A percentile compares a stretch with the other conserved stretches of the same genome.
These are phyloP conservation scores for Drosophila melanogaster DNA, from an alignment of 1,140 invertebrate genomes.

Conservation along the genomic window Release_6_plus_ISO1_MT NT_033777.3:23445001-23445500, in stretches of 20 bases:
- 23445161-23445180: constrained; percentile 70
- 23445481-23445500: constrained; percentile 41
- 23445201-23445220: constrained; percentile 52
- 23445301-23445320: constrained; percentile 4
- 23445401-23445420: constrained; percentile 58
- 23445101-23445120: constrained; percentile 68
- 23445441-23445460: constrained; percentile 14
- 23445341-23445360: constrained; percentile 32
- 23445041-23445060: constrained; percentile 66
- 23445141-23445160: constrained; percentile 38
- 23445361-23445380: constrained; percentile 56
- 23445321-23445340: constrained; percentile 3
- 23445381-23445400: constrained; percentile 71
- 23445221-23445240: constrained; percentile 49
- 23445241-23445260: constrained; percentile 52
- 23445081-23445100: constrained; percentile 44
- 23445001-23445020: constrained; percentile 38
- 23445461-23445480: constrained; percentile 48
- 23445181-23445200: constrained; percentile 69
- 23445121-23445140: constrained; percentile 47
- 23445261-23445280: constrained; percentile 73
- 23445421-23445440: constrained; percentile 39
- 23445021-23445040: constrained; percentile 63
- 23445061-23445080: constrained; percentile 64
- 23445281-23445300: constrained; percentile 60